phyloP scores from a whole-genome alignment of 2,888 invertebrate genomes.

The Eucera pruinosa region DNA sequence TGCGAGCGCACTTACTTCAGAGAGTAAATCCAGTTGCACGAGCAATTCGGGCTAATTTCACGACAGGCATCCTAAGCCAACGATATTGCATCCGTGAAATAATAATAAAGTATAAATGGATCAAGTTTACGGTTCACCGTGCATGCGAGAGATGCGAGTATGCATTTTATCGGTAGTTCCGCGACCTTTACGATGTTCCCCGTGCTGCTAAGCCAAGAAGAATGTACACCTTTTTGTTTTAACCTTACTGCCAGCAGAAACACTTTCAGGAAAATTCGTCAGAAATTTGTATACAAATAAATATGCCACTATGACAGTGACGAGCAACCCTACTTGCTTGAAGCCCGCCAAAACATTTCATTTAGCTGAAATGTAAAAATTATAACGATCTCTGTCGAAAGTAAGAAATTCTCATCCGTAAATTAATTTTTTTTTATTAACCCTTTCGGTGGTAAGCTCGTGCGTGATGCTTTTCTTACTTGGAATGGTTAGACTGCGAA shows the following conservation, averaged over 20 bases:
- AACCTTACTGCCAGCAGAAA: conserved; percentile 2
- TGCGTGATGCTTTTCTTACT: no score
- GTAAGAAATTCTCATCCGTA: no score
- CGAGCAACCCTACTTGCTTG: no score
- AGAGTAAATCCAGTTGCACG: conserved; percentile 77
- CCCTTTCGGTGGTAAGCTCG: no score
- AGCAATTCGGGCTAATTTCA: conserved; percentile 83
- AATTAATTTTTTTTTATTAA: no score
- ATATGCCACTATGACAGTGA: no score
- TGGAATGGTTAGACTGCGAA: no score
- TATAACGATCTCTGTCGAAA: no score
- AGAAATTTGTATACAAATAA: background rate
- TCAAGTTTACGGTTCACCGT: conserved; percentile 80
- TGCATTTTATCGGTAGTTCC: conserved; percentile 76
- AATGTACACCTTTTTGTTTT: conserved; percentile 27
- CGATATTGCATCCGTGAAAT: conserved; percentile 83
- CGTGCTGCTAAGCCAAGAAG: conserved; percentile 29
- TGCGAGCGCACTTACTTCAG: conserved; percentile 48
- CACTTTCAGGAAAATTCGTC: background rate
- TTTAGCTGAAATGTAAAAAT: no score
- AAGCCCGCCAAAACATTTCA: no score
- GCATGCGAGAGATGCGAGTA: conserved; percentile 68
- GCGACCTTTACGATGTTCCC: conserved; percentile 65
- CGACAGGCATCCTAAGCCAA: conserved; percentile 77
- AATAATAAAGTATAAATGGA: conserved; percentile 84